Conservation (phyloP, 2,888 invertebrate species). For the Clitarchus hookeri region DNA sequence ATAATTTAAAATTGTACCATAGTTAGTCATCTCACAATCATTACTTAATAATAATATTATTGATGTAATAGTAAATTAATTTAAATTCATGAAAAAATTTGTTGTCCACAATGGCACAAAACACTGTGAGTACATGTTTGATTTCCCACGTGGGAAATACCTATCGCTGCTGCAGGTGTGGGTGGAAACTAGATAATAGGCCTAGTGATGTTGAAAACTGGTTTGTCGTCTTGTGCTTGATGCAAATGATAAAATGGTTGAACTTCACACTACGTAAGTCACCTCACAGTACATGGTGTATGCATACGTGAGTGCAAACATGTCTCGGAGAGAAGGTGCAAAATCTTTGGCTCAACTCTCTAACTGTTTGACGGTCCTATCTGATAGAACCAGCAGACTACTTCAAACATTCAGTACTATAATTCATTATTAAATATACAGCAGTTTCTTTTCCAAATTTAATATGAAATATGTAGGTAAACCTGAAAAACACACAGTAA, state of each 20-base stretch:
- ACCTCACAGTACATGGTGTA: background rate
- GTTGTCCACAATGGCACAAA: background rate
- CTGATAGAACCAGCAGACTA: background rate
- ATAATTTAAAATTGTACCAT: constrained; percentile 15
- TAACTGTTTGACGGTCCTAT: background rate
- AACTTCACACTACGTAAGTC: background rate
- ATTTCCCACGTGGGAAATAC: background rate
- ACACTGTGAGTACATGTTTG: background rate
- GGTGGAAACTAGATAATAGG: constrained; percentile 16
- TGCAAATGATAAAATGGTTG: background rate
- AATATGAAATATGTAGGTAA: background rate
- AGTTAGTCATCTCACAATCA: constrained; percentile 16
- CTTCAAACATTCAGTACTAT: too few species aligned
- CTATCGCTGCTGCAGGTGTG: background rate
- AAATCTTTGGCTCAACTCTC: background rate
- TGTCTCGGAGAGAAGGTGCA: background rate
- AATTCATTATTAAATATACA: too few species aligned
- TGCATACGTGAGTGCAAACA: background rate
- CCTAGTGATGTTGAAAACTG: background rate
- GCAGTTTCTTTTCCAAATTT: background rate
- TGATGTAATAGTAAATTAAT: background rate
- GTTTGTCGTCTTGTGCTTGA: constrained; percentile 10
- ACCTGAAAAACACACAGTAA: background rate
- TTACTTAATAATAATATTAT: constrained; percentile 6
- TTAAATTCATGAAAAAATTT: constrained; percentile 17